Evolutionary conservation across 2,888 invertebrate species (phyloP), one percentile per base, ranked within the genome.

Genomic region (Crioceris asparagi): DNA sequence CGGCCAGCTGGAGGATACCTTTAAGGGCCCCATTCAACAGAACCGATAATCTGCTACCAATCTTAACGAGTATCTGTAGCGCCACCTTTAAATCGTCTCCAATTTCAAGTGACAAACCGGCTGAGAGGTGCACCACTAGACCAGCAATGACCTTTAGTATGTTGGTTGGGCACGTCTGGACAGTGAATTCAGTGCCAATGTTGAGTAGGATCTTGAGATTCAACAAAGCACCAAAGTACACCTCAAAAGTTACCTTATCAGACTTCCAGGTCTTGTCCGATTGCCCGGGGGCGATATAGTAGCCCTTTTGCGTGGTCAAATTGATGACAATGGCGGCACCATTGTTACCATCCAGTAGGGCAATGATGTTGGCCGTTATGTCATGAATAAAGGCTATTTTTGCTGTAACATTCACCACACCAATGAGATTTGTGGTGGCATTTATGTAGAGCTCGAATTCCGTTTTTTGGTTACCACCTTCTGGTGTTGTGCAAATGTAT

Each of bases 341-440:
- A 16, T 26, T 31, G 6, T 18, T 39, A 26, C 46, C 43, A 26
- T 50, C 39, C 10, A 49, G 39, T 6, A 49, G 7, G 3, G 29
- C 47, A 3, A 41, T 40, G 11, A 49, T 26, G 12, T 39, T 33
- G 2, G 40, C 34, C 14, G 39, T 37, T 8, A 49, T 14, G 17
- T 48, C 46, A n/a, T 49, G 19, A 15, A 47, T 32, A 10, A 49
- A 14, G 10, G 47, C 45, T 16, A 46, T 41, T 2, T 41, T 35
- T 6, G 46, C 47, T 16, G 39, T 41, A 7, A 30, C 11, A 31
- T 50, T 49, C n/a, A 47, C 41, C 2, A 49, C 12, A 10, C 29
- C 46, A 1, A 50, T 11, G 7, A 48, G 32, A 14, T 27, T 17
- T 29, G 17, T 19, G 21, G 26, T 40, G 23, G 17, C 30, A 19